phyloP scores from a whole-genome alignment of 2,113 vertebrate genomes.

The Atractosteus spatula region DNA sequence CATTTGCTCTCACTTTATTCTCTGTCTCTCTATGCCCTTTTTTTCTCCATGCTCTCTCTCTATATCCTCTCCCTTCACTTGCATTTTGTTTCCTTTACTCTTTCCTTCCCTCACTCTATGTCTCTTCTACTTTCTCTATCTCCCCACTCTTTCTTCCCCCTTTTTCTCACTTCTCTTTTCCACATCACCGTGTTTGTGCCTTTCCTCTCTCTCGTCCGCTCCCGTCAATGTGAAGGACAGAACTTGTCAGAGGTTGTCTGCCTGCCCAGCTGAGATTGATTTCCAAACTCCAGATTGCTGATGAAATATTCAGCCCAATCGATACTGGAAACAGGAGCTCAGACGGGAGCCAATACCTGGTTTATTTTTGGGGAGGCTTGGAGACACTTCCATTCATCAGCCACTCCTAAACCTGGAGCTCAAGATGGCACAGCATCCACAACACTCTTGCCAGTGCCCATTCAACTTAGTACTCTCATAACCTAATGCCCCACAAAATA shows the following conservation, averaged over 20 bases:
- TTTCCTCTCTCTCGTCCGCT: neutral
- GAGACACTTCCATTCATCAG: conserved; percentile 18
- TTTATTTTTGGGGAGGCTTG: conserved; percentile 15
- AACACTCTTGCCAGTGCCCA: no score
- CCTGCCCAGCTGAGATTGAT: conserved; percentile 56
- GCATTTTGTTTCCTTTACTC: neutral
- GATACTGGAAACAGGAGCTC: conserved; percentile 51
- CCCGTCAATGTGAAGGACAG: neutral
- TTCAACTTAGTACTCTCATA: no score
- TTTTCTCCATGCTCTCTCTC: neutral
- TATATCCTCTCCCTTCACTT: neutral
- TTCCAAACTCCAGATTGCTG: conserved; percentile 55
- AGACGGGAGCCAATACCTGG: neutral
- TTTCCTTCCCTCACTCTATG: neutral
- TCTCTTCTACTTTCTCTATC: no score
- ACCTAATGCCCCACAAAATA: no score
- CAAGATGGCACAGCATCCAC: no score
- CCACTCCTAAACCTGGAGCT: neutral
- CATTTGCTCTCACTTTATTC: neutral
- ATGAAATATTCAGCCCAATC: conserved; percentile 70
- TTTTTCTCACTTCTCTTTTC: no score
- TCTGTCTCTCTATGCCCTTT: neutral
- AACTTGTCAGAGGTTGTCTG: neutral
- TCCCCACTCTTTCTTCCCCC: neutral
- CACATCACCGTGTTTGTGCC: neutral